Base-by-base conservation (phyloP, 2,888 invertebrate species). In the Monochamus alternatus region DNA sequence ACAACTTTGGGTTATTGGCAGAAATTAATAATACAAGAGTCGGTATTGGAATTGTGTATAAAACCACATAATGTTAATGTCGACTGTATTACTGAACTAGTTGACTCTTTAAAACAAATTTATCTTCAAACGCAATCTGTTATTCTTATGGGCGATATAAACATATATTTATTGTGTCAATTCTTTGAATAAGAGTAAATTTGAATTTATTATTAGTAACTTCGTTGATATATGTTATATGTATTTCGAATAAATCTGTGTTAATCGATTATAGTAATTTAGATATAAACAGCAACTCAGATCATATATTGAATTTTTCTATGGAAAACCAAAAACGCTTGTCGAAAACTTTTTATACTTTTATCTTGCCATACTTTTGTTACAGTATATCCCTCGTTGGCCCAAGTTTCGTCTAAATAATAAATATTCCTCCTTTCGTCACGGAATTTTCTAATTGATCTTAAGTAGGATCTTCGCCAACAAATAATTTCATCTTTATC, bases 41-140 rank as follows among this genome's bases (percentile, higher is more conserved):
- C 4, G 63, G 63, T 3, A 47, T 71, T 2, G 63, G 71, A 52
- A 51, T 32, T 10, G 31, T 63, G 22, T 71, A 63, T 31, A 63
- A n/a, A 63, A 32, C 60, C 63, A 52, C 71, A 52, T n/a, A 62
- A 5, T 30, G 55, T 12, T 12, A 62, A 51, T 63, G 71, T 38
- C 9, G 31, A 52, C 22, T 63, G 32, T 63, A 7, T 71, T 8
- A 51, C 14, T 32, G 43, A 71, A 63, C 51, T 71, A n/a, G 7
- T 14, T 32, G 63, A 63, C 7, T 51, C 71, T 12, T 7, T 63
- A 31, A 51, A 71, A 63, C 31, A n/a, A 31, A 71, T 52, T 51
- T 71, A 63, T 63, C 51, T 63, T 5, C 63, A 63, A n/a, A 66
- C 73, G 2, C 55, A 64, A 32, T 69, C 55, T 43, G 31, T 69